These are phyloP conservation scores for Hylaeus anthracinus DNA, from an alignment of 1,140 invertebrate species.

Conservation along the genomic window DNA sequence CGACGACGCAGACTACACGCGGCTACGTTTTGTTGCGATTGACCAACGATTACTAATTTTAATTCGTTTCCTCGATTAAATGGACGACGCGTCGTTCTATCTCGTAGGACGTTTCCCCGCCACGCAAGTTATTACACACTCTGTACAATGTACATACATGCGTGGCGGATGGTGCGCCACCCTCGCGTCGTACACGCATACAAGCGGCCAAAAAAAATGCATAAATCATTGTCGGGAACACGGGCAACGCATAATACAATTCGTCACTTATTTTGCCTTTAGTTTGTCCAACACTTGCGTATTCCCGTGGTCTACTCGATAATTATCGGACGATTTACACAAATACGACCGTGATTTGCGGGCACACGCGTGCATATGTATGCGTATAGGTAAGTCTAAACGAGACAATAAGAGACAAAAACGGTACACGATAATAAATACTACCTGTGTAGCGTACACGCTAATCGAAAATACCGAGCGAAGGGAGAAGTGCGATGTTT, in stretches of 20 bases:
- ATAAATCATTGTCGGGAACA: background rate
- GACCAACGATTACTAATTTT: constrained; percentile 8
- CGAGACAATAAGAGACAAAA: constrained; percentile 81
- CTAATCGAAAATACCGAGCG: too few relatives aligned
- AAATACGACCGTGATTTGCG: constrained; percentile 69
- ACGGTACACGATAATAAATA: constrained; percentile 83
- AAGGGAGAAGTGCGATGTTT: too few relatives aligned
- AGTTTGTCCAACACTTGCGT: constrained; percentile 67
- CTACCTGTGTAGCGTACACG: constrained; percentile 55
- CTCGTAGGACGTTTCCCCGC: constrained; percentile 6
- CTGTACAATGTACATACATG: background rate
- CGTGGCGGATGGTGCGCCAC: background rate
- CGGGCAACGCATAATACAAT: background rate
- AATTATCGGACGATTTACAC: constrained; percentile 62
- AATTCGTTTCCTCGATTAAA: constrained; percentile 28
- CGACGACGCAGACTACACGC: constrained; percentile 34
- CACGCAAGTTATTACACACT: constrained; percentile 5
- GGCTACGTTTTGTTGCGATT: constrained; percentile 15
- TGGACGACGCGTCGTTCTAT: constrained; percentile 11
- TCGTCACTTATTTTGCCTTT: background rate
- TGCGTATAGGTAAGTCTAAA: constrained; percentile 66
- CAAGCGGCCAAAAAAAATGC: constrained; percentile 25
- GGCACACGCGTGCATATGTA: constrained; percentile 68
- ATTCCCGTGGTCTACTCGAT: constrained; percentile 72
- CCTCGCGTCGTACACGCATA: constrained; percentile 22